phyloP scores from a whole-genome alignment of 2,113 vertebrate genomes.

The Gobiocypris rarus region DNA sequence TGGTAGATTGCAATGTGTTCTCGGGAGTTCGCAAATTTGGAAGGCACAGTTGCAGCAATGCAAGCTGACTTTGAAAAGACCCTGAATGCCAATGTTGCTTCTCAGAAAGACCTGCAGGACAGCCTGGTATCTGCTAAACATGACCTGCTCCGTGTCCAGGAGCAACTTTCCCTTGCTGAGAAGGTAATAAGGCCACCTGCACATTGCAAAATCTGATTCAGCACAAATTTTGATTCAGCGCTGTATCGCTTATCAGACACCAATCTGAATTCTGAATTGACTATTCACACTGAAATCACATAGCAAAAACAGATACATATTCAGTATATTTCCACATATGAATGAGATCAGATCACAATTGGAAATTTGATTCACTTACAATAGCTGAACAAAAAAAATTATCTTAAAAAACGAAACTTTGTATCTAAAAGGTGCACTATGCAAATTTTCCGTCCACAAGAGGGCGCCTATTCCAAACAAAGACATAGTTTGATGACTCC shows the following conservation, averaged over 20 bases:
- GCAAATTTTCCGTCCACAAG: no score
- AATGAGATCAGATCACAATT: not conserved
- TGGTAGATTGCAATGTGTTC: slow-evolving; percentile 71
- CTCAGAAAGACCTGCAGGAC: slow-evolving; percentile 88
- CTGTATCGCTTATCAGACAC: not conserved
- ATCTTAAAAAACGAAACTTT: no score
- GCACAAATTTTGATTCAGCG: not conserved
- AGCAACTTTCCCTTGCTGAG: slow-evolving; percentile 88
- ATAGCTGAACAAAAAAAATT: no score
- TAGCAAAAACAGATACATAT: not conserved
- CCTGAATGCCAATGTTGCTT: slow-evolving; percentile 79
- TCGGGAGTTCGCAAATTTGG: slow-evolving; percentile 84
- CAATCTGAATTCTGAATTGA: not conserved
- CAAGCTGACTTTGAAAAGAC: slow-evolving; percentile 88
- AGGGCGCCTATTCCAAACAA: no score
- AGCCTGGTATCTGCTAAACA: slow-evolving; percentile 88
- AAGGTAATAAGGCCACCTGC: slow-evolving; percentile 77
- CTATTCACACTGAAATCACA: slow-evolving; percentile 1
- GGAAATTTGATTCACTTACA: no score
- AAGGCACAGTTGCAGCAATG: slow-evolving; percentile 85
- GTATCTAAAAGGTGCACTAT: no score
- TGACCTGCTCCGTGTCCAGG: slow-evolving; percentile 88
- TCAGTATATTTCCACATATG: not conserved
- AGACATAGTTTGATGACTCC: no score
- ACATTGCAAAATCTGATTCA: not conserved